Evolutionary conservation across 2,113 vertebrate genomes (phyloP), one percentile per base, ranked within the genome.

Genomic region (Melanostigma gelatinosum): DNA sequence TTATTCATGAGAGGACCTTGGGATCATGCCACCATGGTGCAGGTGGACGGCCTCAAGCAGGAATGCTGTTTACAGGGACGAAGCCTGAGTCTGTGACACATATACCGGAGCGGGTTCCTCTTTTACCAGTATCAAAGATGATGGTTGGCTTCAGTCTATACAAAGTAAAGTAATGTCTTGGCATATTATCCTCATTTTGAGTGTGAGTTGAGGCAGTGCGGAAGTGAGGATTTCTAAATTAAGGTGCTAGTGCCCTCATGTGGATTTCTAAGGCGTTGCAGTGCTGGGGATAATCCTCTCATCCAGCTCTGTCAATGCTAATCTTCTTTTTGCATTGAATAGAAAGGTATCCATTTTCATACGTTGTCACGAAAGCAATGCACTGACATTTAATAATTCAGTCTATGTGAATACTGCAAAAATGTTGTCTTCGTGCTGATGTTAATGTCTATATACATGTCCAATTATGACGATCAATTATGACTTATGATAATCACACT

Each of bases 181-280:
- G 20, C 6, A 9, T 83, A 67, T 76, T 83, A 67, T 76, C 11
- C 22, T 83, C 42, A 27, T 52, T 69, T 44, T 61, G 18, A 71
- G 16, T 10, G 22, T 67, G 13, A 79, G 27, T 24, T 62, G 27
- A n/a, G 18, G 1, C 12, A 40, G 15, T 40, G 42, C 8, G 62
- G 70, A 54, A 16, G 42, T 42, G 1, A 42, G 36, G 20, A n/a
- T 8, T 4, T 77, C 6, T 44, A 50, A 65, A 74, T n/a, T 61
- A 83, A 52, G 86, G 9, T 16, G 54, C 66, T 54, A 90, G 75
- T 76, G 88, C 86, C 93, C 74, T 79, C 93, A 10, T 86, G 92
- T 94, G 94, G 91, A 70, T 24, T 3, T 77, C 0, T 9, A 13
- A 60, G 16, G 34, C 7, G 89, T 80, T 85, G 67, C 88, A 89